Percentiles rank a stretch among this genome's conserved stretches.
Evolutionary conservation across 2,888 invertebrate genomes (phyloP).

Genomic region (Gisinianus flammeolus): DNA sequence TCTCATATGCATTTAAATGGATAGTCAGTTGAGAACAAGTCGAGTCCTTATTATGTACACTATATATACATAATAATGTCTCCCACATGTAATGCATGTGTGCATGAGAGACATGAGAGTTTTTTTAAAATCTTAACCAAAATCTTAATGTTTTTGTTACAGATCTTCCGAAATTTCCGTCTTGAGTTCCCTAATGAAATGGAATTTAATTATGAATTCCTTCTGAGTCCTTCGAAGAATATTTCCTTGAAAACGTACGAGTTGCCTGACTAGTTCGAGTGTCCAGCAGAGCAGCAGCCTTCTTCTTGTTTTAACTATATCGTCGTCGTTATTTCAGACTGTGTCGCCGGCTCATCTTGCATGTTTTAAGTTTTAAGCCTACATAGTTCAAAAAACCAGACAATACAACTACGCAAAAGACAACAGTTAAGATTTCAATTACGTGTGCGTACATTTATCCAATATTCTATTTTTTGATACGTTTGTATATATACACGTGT

Average conservation of each 20-base stretch:
- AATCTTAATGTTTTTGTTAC: slow-evolving; percentile 57
- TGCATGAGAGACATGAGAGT: not conserved
- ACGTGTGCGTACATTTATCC: too few species aligned
- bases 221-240: slow-evolving; percentile 77
- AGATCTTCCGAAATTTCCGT: slow-evolving; percentile 75
- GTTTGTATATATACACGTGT: too few species aligned
- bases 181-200: slow-evolving; percentile 73
- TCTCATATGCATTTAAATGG: not conserved
- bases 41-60: not conserved
- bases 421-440: too few species aligned
- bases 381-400: too few species aligned
- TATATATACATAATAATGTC: not conserved
- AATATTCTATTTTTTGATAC: too few species aligned
- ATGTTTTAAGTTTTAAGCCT: too few species aligned
- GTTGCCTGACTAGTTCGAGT: not conserved
- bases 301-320: too few species aligned
- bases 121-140: slow-evolving; percentile 2
- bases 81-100: not conserved
- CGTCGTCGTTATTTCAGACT: too few species aligned
- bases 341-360: too few species aligned
- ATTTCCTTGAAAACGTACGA: slow-evolving; percentile 63
- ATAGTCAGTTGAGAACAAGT: not conserved
- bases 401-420: too few species aligned
- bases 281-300: too few species aligned
- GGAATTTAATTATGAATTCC: slow-evolving; percentile 79